Percentiles rank a stretch among this genome's conserved stretches.
These are phyloP conservation scores for Pyralis farinalis DNA, from an alignment of 2,888 invertebrate species.

Conservation along the genomic window DNA sequence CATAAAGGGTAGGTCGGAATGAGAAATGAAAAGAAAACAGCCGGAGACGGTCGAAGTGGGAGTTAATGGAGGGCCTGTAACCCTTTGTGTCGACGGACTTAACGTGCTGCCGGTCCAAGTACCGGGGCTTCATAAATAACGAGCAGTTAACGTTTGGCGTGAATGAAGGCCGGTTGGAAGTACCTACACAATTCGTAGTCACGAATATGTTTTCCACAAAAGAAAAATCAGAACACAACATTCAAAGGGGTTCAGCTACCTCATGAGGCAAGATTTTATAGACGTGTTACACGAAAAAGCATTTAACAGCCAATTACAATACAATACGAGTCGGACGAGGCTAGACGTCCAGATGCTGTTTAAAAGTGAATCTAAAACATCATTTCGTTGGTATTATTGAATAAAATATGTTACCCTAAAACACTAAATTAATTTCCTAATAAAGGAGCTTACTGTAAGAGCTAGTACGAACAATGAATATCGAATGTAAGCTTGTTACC, in stretches of 20 bases:
- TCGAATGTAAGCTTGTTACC: not conserved
- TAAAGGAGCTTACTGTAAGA: not conserved
- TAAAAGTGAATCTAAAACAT: too few relatives aligned
- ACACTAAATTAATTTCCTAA: not conserved
- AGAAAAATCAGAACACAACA: too few relatives aligned
- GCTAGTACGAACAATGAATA: not conserved
- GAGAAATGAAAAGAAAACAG: conserved; percentile 47
- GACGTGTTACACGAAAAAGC: too few relatives aligned
- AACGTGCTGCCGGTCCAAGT: conserved; percentile 6
- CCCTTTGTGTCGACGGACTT: conserved; percentile 11
- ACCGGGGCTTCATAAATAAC: conserved; percentile 24
- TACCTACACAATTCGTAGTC: too few relatives aligned
- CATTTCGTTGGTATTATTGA: too few relatives aligned
- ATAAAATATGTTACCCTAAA: not conserved
- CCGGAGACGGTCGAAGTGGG: conserved; percentile 15
- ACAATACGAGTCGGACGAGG: too few relatives aligned
- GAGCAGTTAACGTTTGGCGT: conserved; percentile 14
- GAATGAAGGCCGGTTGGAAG: not conserved
- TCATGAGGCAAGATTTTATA: too few relatives aligned
- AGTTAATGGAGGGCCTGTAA: conserved; percentile 14
- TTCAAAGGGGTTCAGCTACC: too few relatives aligned
- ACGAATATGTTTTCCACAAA: too few relatives aligned
- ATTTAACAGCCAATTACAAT: too few relatives aligned
- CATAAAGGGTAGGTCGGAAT: conserved; percentile 17
- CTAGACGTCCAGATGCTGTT: too few relatives aligned